These are phyloP conservation scores for Heliconius aoede DNA, from an alignment of 2,888 invertebrate species.

Conservation along the genomic window DNA sequence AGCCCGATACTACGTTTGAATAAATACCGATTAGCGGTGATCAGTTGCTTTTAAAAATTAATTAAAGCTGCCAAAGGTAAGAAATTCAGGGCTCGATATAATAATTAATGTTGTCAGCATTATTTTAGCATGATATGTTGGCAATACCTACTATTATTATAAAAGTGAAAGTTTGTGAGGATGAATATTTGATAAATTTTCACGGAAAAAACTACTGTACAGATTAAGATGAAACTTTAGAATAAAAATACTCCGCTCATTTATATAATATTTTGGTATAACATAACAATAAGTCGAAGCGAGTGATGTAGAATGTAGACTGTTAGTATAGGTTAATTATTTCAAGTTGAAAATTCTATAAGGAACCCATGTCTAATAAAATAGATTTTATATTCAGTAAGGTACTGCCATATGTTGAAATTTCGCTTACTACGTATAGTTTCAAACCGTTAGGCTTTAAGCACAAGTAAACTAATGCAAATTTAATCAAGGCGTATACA, in stretches of 20 bases:
- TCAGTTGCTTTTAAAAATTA: constrained; percentile 4
- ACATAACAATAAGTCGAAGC: too few species aligned
- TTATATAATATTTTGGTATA: too few species aligned
- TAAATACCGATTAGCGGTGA: neutral
- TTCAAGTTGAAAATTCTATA: constrained; percentile 7
- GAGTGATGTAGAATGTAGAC: too few species aligned
- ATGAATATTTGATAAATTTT: too few species aligned
- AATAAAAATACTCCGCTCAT: too few species aligned
- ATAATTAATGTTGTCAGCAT: neutral
- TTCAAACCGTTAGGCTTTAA: constrained; percentile 33
- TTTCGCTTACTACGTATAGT: constrained; percentile 22
- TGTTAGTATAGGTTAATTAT: neutral
- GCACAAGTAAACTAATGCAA: constrained; percentile 45
- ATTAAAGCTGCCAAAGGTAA: neutral
- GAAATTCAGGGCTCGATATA: neutral
- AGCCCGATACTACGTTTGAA: neutral
- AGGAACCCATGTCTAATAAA: constrained; percentile 5
- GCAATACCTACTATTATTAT: too few species aligned
- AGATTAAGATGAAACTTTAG: too few species aligned
- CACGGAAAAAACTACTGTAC: too few species aligned
- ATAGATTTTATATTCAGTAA: constrained; percentile 5
- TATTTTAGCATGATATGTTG: neutral
- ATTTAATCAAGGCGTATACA: constrained; percentile 44
- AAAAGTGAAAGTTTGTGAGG: too few species aligned
- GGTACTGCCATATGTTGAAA: constrained; percentile 5